These are phyloP conservation scores for Hypomesus transpacificus DNA, from an alignment of 2,113 vertebrate genomes.

Conservation along the genomic window DNA sequence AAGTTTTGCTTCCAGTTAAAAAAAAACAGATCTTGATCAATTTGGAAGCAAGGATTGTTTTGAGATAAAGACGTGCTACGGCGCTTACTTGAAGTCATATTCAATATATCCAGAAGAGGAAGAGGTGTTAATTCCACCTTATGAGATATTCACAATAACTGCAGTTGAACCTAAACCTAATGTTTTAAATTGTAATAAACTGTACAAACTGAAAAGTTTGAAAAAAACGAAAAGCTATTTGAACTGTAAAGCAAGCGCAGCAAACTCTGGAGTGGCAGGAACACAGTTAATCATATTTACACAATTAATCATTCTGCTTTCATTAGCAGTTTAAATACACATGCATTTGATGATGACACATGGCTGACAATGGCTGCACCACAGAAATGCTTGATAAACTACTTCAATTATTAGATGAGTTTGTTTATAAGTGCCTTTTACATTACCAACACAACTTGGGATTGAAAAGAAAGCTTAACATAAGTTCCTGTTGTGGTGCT, in stretches of 20 bases:
- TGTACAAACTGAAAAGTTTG: background rate
- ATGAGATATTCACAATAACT: background rate
- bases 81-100: slow-evolving; percentile 49
- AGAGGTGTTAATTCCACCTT: background rate
- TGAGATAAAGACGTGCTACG: slow-evolving; percentile 48
- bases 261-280: no score
- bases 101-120: background rate
- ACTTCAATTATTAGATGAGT: no score
- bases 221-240: background rate
- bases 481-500: no score
- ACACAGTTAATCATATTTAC: no score
- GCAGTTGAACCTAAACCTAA: background rate
- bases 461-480: no score
- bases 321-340: no score
- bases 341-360: no score
- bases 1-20: slow-evolving; percentile 25
- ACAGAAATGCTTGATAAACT: no score
- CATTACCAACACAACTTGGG: no score
- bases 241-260: background rate
- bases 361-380: no score
- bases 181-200: background rate
- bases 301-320: no score
- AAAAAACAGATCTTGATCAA: background rate
- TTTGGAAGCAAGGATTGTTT: slow-evolving; percentile 43
- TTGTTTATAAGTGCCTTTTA: no score